Evolutionary conservation across 2,888 invertebrate species (phyloP), one percentile per base, ranked within the genome.

Genomic region (Tiliacea aurago): DNA sequence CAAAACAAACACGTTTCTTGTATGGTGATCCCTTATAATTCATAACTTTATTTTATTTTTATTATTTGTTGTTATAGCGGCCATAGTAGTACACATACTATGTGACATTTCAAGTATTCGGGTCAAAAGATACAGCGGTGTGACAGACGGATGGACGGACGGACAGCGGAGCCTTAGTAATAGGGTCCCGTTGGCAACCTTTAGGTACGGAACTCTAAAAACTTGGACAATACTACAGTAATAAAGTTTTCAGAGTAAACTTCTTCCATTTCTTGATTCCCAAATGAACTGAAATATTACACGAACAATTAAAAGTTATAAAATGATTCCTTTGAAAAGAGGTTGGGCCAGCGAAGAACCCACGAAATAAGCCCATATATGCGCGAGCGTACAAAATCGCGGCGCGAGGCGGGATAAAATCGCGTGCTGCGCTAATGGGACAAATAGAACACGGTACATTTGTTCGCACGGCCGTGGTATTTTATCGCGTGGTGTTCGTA

Each of bases 301-400:
- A 33, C 33, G 37, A 28, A n/a, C 6, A 43, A 15, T 15, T n/a
- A 13, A 55, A 45, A 56, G 37, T 47, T 47, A 4, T 41, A 37
- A 45, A 33, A 70, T 6, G 4, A 70, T 45, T 55, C 37, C 15
- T 71, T 55, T 47, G 13, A 47, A 72, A 49, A 72, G 41, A 49
- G 7, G 18, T 18, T 13, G 6, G 7, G 28, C 41, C 15, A 15
- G 18, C 0, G 13, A 28, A 28, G 56, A 10, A 47, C 4, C 45
- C 9, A 28, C 4, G 0, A 28, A 18, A 47, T 70, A 28, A 37
- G 6, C 28, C 28, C 28, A 28, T 3, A 3, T 28, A 28, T 3
- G 28, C 28, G 3, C 28, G 28, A 3, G 28, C 28, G 28, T 28
- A 28, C 1, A 28, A 28, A 28, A 28, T 28, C 3, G 28, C 28